phyloP scores from a whole-genome alignment of 2,888 invertebrate genomes.

The Diabrotica balteata region DNA sequence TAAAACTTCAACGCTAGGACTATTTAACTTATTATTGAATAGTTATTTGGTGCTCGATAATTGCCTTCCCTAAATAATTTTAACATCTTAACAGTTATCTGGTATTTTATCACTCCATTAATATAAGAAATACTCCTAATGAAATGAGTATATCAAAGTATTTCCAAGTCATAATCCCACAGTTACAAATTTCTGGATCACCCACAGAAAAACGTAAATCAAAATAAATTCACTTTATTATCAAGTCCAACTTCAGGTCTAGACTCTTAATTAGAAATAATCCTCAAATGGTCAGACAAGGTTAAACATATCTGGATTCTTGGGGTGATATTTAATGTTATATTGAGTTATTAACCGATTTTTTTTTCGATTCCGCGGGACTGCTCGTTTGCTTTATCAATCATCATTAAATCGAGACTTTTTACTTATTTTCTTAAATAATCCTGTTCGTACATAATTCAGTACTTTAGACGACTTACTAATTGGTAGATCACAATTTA shows the following conservation, averaged over 20 bases:
- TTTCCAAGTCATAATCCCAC: no score
- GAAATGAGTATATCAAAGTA: no score
- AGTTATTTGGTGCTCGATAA: no score
- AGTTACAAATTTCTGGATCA: no score
- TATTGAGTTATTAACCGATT: constrained; percentile 31
- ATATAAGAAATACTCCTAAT: no score
- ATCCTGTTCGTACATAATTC: constrained; percentile 24
- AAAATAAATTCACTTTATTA: constrained; percentile 7
- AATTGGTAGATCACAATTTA: constrained; percentile 19
- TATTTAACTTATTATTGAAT: no score
- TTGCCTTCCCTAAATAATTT: no score
- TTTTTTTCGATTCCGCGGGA: constrained; percentile 19
- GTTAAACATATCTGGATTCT: constrained; percentile 33
- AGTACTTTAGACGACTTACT: constrained; percentile 18
- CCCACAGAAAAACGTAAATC: background rate
- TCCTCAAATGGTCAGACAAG: constrained; percentile 36
- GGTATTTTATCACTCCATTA: no score
- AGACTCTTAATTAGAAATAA: constrained; percentile 37
- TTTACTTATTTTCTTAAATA: constrained; percentile 13
- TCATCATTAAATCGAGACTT: constrained; percentile 27
- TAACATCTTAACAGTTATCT: no score
- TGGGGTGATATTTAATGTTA: constrained; percentile 32
- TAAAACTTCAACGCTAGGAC: no score
- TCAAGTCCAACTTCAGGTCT: constrained; percentile 28
- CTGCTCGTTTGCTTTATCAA: constrained; percentile 26